Base-by-base conservation (phyloP, 2,888 invertebrate species). In the Drosophila flavopinicola region DNA sequence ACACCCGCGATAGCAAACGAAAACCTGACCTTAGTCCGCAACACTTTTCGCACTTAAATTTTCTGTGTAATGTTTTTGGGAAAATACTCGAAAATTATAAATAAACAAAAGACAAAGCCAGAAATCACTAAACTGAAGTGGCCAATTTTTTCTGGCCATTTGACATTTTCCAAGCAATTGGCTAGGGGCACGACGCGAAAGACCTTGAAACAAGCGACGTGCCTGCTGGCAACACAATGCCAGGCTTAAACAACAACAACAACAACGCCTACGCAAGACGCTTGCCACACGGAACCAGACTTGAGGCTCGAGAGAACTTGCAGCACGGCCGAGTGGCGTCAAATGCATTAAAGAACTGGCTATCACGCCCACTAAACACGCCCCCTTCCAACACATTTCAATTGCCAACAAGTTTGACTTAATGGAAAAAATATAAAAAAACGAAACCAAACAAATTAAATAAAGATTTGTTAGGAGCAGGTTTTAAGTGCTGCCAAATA, bases 91-190 rank as follows among this genome's bases (percentile, higher is more conserved):
- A 29, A 53, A 45, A 44, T 51, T 25, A 29, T 6, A 30, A 15
- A 13, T 24, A 35, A 2, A 44, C 44, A 41, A 38, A 38, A 42
- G 52, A 67, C 76, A 83, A 75, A 39, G 38, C 11, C 47, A 33
- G 30, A 33, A 67, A 56, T 52, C 48, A 52, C n/a, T 27, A 60
- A 66, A 20, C 20, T 11, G 11, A 51, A 66, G 42, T 38, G 49
- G 49, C 30, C 49, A 61, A 49, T 63, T 49, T 56, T 48, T 39
- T 49, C 44, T 60, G 49, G 58, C 42, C 57, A 60, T 79, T 76
- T 82, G 80, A 79, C 87, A 82, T 82, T 86, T 78, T 64, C 83
- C 53, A 39, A 54, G 64, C 75, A 71, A 78, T 75, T 73, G 63
- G 56, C 45, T 41, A 82, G 66, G 47, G 75, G 79, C 75, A 71